Percentiles rank a stretch among this genome's conserved stretches.
Conservation (phyloP, 2,888 invertebrate genomes). For the Andrena minutula region DNA sequence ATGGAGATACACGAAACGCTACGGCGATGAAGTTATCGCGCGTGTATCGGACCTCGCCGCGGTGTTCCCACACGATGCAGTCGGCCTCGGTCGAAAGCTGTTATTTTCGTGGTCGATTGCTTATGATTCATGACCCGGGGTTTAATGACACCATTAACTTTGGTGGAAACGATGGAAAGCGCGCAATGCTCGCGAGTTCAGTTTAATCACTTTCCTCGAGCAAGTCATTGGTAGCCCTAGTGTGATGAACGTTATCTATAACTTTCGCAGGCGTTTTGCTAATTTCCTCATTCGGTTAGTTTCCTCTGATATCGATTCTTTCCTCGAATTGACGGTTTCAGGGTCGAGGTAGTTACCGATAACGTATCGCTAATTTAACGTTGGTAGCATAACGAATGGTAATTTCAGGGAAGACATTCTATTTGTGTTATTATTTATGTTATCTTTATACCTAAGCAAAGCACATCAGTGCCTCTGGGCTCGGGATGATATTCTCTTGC, state of each 20-base stretch:
- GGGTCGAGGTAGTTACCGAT: background rate
- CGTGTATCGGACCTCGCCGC: background rate
- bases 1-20: background rate
- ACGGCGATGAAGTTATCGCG: background rate
- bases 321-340: background rate
- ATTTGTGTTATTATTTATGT: background rate
- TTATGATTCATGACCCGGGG: background rate
- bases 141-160: constrained; percentile 6
- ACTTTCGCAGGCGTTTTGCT: background rate
- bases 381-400: background rate
- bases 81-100: background rate
- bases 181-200: background rate
- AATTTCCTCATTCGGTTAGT: constrained; percentile 4
- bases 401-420: too few relatives aligned
- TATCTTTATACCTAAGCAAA: too few relatives aligned
- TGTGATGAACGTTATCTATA: background rate
- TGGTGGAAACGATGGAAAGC: background rate
- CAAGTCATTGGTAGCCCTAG: background rate
- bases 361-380: background rate
- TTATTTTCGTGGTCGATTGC: constrained; percentile 27
- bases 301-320: background rate
- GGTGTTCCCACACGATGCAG: background rate
- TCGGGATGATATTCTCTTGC: too few relatives aligned
- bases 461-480: too few relatives aligned
- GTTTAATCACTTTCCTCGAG: constrained; percentile 8